Evolutionary conservation across 2,113 vertebrate species (phyloP), one percentile per base, ranked within the genome.

Genomic region (Columba janthina): DNA sequence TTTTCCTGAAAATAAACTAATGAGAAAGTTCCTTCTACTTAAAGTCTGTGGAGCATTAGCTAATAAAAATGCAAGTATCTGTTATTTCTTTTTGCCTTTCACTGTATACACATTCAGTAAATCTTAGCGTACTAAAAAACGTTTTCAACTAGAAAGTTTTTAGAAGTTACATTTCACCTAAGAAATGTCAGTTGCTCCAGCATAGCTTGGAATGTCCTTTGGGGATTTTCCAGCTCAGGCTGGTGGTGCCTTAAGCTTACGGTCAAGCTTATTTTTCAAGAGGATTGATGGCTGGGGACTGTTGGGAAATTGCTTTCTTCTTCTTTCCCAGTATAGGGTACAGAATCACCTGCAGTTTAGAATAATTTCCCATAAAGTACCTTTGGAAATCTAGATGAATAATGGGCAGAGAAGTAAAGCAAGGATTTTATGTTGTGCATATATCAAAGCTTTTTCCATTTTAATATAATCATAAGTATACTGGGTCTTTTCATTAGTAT

Each of bases 221-320:
- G 61, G 57, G 17, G 71, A 65, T 88, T 93, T 96, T 93, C 70
- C 48, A 61, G 69, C 60, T 89, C 32, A 78, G 61, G 65, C 38
- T 70, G 20, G 4, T 86, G 64, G 58, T 91, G 66, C 74, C 80
- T 94, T 58, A 82, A 88, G 56, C 80, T 80, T 88, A 57, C 0
- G 4, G 58, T 81, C 62, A 90, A 70, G 53, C 44, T 91, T 88
- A 77, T 91, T 88, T 88, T 95, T 90, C 60, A 89, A 64, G 79
- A 62, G 46, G 53, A 95, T 91, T 96, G 81, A 88, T 93, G 71
- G 29, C 74, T 92, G 42, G 28, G 26, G 9, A 36, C 11, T 88
- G 56, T 12, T 83, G 58, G 53, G 78, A 91, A 90, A 88, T 88
- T 74, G 42, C 74, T 86, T 93, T 77, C 46, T 78, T 87, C 56